Conservation (phyloP, 1,140 invertebrate genomes). For the Bathynomus jamesi region DNA sequence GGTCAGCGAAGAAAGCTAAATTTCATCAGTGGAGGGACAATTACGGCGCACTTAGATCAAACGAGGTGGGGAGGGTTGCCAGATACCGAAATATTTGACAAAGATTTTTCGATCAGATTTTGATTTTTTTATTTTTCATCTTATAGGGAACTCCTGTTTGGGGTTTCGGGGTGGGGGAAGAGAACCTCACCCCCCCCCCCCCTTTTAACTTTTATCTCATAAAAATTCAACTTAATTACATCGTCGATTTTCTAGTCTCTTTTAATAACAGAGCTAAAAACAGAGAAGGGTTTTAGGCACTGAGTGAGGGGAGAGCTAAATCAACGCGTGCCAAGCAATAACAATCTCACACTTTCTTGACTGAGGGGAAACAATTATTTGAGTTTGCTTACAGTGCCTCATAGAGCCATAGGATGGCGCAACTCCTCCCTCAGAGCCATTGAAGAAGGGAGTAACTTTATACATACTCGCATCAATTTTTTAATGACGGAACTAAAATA, state of each 20-base stretch:
- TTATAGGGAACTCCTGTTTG: too few relatives aligned
- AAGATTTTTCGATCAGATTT: not conserved
- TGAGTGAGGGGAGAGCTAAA: not conserved
- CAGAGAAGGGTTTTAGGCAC: not conserved
- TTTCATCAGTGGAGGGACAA: slow-evolving; percentile 23
- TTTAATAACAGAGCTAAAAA: not conserved
- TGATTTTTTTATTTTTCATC: not conserved
- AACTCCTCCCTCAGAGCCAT: not conserved
- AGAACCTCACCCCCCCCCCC: too few relatives aligned
- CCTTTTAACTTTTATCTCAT: too few relatives aligned
- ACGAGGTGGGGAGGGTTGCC: slow-evolving; percentile 13
- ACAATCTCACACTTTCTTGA: not conserved
- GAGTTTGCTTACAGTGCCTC: not conserved
- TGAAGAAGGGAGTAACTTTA: not conserved
- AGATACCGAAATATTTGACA: not conserved
- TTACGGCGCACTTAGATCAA: slow-evolving; percentile 26
- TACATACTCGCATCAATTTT: not conserved
- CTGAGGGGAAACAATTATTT: not conserved
- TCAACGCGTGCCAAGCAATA: not conserved
- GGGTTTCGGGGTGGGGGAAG: too few relatives aligned
- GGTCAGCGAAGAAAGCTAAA: slow-evolving; percentile 16
- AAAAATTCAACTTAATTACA: too few relatives aligned
- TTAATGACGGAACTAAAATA: not conserved
- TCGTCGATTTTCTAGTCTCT: too few relatives aligned
- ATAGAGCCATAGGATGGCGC: not conserved